Evolutionary conservation across 2,888 invertebrate genomes (phyloP).

Genomic region (Dicyrtoma fusca): DNA sequence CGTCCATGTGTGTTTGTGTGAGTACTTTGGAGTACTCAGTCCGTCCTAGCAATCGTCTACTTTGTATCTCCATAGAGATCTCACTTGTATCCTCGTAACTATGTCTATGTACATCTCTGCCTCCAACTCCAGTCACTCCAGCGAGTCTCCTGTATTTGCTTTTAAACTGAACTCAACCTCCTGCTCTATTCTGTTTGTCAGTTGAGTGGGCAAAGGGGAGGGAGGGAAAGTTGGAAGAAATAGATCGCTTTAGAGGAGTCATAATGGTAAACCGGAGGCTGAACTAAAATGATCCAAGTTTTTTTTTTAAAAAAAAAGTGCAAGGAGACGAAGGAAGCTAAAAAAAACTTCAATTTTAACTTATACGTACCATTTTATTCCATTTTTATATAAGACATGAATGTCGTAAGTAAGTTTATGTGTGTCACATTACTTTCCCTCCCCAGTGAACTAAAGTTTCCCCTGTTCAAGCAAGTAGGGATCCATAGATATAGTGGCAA

Average conservation of each 20-base stretch:
- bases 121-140: too few species aligned
- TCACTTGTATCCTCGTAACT: too few species aligned
- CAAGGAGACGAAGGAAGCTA: background rate
- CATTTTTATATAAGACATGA: conserved; percentile 24
- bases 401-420: conserved; percentile 31
- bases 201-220: conserved; percentile 21
- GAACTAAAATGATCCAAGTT: conserved; percentile 19
- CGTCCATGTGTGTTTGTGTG: too few species aligned
- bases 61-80: too few species aligned
- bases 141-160: too few species aligned
- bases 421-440: conserved; percentile 24
- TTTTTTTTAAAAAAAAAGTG: conserved; percentile 27
- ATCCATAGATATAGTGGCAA: background rate
- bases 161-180: conserved; percentile 11
- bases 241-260: conserved; percentile 25
- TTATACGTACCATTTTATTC: conserved; percentile 12
- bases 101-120: too few species aligned
- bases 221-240: conserved; percentile 21
- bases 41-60: too few species aligned
- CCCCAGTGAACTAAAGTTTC: conserved; percentile 33
- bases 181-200: conserved; percentile 22
- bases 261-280: conserved; percentile 30
- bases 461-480: too few species aligned
- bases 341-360: conserved; percentile 22
- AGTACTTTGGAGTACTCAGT: too few species aligned